Percentiles rank a stretch among this genome's conserved stretches.
These are phyloP conservation scores for Sphenopsis melanotis DNA, from an alignment of 2,797 vertebrate genomes.

Conservation along the genomic window DNA sequence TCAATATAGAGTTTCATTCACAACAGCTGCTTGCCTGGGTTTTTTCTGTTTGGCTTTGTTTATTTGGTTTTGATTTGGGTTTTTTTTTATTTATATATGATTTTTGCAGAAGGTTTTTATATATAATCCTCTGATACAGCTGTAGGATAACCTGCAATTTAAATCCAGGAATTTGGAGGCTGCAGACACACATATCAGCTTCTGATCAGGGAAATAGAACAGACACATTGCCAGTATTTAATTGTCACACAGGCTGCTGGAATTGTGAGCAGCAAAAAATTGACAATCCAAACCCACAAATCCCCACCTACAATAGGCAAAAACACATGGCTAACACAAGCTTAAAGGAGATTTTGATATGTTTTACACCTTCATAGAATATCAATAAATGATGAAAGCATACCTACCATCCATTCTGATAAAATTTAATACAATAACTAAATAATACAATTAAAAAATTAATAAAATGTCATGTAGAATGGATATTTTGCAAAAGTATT, in stretches of 20 bases:
- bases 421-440: not conserved
- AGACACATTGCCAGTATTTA: not conserved
- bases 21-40: fast-evolving
- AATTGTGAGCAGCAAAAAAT: not conserved
- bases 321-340: not conserved
- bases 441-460: not conserved
- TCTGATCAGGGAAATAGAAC: not conserved
- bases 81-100: not conserved
- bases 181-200: not conserved
- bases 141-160: not conserved
- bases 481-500: not conserved
- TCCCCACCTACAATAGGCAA: not conserved
- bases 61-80: not conserved
- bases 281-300: not conserved
- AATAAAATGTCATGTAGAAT: not conserved
- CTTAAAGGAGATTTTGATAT: not conserved
- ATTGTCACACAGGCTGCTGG: not conserved
- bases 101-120: not conserved
- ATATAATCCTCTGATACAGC: not conserved
- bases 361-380: not conserved
- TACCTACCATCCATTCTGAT: not conserved
- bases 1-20: not conserved
- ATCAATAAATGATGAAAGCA: not conserved
- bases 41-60: not conserved
- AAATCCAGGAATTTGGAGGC: not conserved